Percentiles rank a stretch among this genome's conserved stretches.
phyloP scores from a whole-genome alignment of 2,888 invertebrate genomes.

The Scaptomyza parva region DNA sequence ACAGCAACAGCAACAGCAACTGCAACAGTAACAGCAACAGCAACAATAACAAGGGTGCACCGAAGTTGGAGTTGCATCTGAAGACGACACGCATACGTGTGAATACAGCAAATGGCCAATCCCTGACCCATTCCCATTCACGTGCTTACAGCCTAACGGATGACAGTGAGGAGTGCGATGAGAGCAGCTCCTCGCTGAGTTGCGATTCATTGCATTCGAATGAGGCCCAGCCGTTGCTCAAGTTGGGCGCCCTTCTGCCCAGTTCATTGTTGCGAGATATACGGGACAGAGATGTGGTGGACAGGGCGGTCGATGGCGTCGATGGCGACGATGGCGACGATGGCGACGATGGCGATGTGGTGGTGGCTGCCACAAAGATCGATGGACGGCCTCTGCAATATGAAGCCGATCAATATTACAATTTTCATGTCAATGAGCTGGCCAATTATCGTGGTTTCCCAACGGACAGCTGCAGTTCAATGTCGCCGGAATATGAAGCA shows the following conservation, averaged over 20 bases:
- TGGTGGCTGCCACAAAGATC: conserved; percentile 73
- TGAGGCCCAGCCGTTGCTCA: conserved; percentile 84
- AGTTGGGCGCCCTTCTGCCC: conserved; percentile 84
- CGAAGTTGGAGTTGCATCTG: conserved; percentile 84
- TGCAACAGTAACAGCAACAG: conserved; percentile 73
- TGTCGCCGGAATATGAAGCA: conserved; percentile 28
- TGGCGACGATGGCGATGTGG: conserved; percentile 7
- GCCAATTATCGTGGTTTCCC: conserved; percentile 78
- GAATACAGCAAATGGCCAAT: conserved; percentile 84
- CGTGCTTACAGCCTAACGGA: conserved; percentile 87
- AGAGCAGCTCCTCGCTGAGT: conserved; percentile 89
- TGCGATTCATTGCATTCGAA: conserved; percentile 93
- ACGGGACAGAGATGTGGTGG: conserved; percentile 87
- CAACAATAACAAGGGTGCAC: conserved; percentile 74
- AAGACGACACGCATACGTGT: conserved; percentile 81
- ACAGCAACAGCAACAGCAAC: conserved; percentile 81
- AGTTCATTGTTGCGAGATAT: conserved; percentile 89
- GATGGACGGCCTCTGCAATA: conserved; percentile 85
- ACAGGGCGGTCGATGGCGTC: too few species aligned
- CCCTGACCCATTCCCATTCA: conserved; percentile 76
- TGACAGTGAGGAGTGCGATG: conserved; percentile 88
- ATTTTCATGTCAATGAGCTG: conserved; percentile 92
- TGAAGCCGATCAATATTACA: conserved; percentile 92
- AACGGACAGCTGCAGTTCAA: conserved; percentile 11
- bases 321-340: neutral